Conservation (phyloP, 2,113 vertebrate species). For the Bubalus kerabau region DNA sequence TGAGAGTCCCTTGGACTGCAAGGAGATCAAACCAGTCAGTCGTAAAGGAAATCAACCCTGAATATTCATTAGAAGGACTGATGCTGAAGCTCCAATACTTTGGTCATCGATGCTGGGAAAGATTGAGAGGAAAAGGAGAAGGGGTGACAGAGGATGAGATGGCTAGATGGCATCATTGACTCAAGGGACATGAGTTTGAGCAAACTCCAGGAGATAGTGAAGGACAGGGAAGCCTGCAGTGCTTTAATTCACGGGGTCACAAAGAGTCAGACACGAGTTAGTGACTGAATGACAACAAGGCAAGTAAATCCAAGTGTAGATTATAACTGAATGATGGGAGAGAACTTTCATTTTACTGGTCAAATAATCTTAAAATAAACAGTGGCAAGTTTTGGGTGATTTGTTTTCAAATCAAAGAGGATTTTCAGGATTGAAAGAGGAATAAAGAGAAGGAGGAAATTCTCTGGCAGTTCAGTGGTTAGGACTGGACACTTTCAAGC, state of each 20-base stretch:
- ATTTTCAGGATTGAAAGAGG: not conserved
- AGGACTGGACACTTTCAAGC: not conserved
- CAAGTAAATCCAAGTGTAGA: not conserved
- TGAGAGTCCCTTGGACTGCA: not conserved
- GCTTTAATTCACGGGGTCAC: not conserved
- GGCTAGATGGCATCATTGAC: not conserved
- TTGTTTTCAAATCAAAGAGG: not conserved
- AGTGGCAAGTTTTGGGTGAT: not conserved
- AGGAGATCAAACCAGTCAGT: not conserved
- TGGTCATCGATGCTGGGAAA: not conserved
- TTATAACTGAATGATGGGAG: not conserved
- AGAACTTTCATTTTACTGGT: not conserved
- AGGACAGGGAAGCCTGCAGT: not conserved
- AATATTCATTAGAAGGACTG: not conserved
- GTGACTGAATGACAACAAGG: not conserved
- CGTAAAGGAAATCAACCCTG: not conserved
- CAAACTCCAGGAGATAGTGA: not conserved
- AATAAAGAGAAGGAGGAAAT: not conserved
- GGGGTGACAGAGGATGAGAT: not conserved
- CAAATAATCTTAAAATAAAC: slow-evolving; percentile 7
- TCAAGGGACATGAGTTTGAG: not conserved
- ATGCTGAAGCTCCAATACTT: not conserved
- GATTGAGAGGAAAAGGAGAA: not conserved
- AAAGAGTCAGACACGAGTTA: not conserved
- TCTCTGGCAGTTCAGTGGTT: not conserved